Evolutionary conservation across 2,113 vertebrate genomes (phyloP), one percentile per base, ranked within the genome.

Genomic region (Origma solitaria): DNA sequence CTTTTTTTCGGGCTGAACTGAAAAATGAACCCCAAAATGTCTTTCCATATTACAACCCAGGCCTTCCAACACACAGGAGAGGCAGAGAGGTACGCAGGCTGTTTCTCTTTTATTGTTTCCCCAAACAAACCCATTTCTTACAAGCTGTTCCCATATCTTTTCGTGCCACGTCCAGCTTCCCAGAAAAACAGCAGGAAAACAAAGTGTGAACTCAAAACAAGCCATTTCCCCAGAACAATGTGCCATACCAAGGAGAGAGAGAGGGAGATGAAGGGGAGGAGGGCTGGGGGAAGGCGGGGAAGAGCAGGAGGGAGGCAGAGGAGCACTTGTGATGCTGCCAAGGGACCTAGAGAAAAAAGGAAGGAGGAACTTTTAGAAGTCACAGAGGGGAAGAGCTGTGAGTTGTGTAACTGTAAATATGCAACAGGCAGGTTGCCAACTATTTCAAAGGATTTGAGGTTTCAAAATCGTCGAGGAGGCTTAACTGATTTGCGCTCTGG

Each of bases 151-250:
- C 92, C 86, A 78, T 96, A 94, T 95, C 97, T 97, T 97, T 96
- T 97, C 93, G 51, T 75, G 76, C 57, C 88, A 88, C 6, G 3
- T 86, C 73, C 88, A 92, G 45, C 60, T 95, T 96, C 96, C 94
- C 95, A 93, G 44, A 95, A 97, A 95, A 95, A 88, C 83, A 97
- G 70, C 88, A 96, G 82, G 95, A 98, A 97, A 96, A 95, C 84
- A 88, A 97, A 97, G 93, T 96, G 86, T 96, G 94, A 97, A 96
- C 96, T 96, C 95, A 95, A 96, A 98, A 96, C 94, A 96, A 96
- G 62, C 49, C 70, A 64, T 82, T 95, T 97, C 93, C 92, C 87
- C 83, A 96, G 86, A 95, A 97, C 94, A 97, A 97, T 95, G 86
- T 83, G 40, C 69, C 51, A n/a, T 18, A 78, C 53, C 45, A 78